Conservation (phyloP, 2,888 invertebrate species). For the Boloria selene region DNA sequence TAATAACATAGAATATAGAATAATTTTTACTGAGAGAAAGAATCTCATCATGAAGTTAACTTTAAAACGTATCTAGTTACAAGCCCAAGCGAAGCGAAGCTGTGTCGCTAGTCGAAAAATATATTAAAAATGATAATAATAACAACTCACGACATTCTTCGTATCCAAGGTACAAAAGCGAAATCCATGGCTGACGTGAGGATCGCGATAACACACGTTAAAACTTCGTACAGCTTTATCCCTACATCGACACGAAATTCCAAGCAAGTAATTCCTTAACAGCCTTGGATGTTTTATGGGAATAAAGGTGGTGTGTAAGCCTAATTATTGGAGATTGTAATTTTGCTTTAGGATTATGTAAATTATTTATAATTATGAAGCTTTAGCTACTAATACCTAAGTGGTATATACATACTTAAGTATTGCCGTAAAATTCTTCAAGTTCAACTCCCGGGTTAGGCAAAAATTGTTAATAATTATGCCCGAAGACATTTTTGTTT, state of each 20-base stretch:
- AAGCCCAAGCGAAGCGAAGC: no score
- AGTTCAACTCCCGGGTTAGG: no score
- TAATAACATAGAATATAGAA: no score
- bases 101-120: no score
- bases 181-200: constrained; percentile 41
- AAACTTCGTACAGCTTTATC: constrained; percentile 47
- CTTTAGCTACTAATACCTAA: no score
- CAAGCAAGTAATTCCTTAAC: constrained; percentile 36
- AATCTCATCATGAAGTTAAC: no score
- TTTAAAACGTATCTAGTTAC: no score
- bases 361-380: background rate
- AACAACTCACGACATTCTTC: constrained; percentile 28
- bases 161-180: constrained; percentile 41
- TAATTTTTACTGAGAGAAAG: no score
- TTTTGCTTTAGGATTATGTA: constrained; percentile 23
- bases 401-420: no score
- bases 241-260: constrained; percentile 44
- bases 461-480: no score
- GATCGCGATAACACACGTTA: constrained; percentile 41
- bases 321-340: constrained; percentile 32
- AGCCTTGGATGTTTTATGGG: constrained; percentile 38
- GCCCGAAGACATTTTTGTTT: no score
- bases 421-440: no score
- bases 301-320: constrained; percentile 34
- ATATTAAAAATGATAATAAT: background rate